Percentiles rank a stretch among this genome's conserved stretches.
These are phyloP conservation scores for Daubentonia madagascariensis DNA, from an alignment of 2,113 vertebrate genomes.

Conservation along the genomic window DNA sequence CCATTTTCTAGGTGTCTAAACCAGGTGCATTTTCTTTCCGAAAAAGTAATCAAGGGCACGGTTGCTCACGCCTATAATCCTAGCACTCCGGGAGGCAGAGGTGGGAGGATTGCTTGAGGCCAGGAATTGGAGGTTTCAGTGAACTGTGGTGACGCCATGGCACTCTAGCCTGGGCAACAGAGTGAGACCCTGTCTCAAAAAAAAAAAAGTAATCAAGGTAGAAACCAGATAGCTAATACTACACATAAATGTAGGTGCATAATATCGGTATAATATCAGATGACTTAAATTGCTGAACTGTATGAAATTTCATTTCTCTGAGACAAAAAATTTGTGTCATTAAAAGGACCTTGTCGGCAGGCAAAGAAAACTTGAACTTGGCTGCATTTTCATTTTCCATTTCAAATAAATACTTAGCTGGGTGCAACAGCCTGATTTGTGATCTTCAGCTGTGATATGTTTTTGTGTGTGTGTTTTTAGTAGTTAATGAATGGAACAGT, in stretches of 20 bases:
- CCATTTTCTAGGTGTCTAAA: conserved; percentile 25
- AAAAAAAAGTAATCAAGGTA: background rate
- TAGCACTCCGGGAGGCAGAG: no score
- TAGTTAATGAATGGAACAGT: background rate
- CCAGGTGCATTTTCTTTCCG: background rate
- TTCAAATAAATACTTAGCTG: background rate
- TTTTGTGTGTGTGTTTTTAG: background rate
- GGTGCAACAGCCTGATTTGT: background rate
- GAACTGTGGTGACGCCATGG: no score
- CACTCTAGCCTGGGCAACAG: no score
- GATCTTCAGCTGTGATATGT: background rate
- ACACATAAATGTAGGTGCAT: background rate
- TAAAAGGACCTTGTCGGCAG: background rate
- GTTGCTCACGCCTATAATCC: no score
- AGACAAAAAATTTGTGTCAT: background rate
- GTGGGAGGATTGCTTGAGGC: no score
- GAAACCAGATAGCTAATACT: background rate
- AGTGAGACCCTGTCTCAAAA: no score
- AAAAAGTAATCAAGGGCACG: background rate
- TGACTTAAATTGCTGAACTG: background rate
- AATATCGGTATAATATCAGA: background rate
- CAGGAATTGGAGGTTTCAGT: no score
- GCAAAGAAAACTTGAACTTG: conserved; percentile 5
- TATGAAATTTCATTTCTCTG: background rate
- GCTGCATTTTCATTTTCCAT: background rate